These are phyloP conservation scores for Macroglossus sobrinus DNA, from an alignment of 2,113 vertebrate genomes.

Conservation along the genomic window DNA sequence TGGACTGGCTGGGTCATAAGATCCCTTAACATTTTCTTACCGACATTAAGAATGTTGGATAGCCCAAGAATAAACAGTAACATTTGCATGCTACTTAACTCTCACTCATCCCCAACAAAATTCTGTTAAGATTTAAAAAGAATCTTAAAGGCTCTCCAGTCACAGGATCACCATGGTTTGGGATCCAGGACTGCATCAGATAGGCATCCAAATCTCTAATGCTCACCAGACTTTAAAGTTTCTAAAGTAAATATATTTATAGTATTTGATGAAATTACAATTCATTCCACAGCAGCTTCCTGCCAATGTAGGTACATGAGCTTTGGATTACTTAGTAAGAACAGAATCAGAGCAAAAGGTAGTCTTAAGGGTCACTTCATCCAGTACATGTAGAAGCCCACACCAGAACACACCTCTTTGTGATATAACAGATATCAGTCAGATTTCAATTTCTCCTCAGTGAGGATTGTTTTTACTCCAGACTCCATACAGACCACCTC, in stretches of 20 bases:
- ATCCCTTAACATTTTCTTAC: background rate
- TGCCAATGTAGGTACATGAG: background rate
- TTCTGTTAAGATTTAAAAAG: background rate
- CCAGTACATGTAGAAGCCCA: background rate
- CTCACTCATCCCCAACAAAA: background rate
- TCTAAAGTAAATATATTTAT: background rate
- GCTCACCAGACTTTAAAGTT: background rate
- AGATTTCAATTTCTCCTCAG: background rate
- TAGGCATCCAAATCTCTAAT: background rate
- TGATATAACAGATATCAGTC: background rate
- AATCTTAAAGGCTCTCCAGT: background rate
- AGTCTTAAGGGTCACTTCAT: background rate
- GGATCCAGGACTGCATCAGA: background rate
- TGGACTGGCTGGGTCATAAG: background rate
- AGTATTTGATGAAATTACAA: background rate
- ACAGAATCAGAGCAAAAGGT: background rate
- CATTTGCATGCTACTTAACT: background rate
- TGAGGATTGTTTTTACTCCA: background rate
- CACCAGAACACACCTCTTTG: background rate
- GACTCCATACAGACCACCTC: background rate
- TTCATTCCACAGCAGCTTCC: background rate
- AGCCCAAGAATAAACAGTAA: background rate
- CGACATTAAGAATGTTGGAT: background rate
- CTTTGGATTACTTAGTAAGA: background rate
- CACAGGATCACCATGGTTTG: background rate